phyloP scores from a whole-genome alignment of 2,888 invertebrate species.

The Pseudeuparius sepicola region DNA sequence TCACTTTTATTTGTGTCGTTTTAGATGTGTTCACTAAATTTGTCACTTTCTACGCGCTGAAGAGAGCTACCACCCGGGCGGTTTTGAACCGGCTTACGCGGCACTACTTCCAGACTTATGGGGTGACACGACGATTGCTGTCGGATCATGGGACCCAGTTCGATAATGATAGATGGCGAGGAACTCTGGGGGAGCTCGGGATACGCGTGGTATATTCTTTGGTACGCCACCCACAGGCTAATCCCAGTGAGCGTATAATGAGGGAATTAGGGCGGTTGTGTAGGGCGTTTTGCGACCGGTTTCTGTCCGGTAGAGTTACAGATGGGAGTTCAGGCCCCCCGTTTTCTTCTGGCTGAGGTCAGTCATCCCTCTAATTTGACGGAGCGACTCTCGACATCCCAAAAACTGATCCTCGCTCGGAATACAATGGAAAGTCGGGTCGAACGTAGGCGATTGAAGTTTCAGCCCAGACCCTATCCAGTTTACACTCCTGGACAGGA shows the following conservation, averaged over 20 bases:
- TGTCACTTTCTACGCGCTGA: constrained; percentile 20
- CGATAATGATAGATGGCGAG: constrained; percentile 18
- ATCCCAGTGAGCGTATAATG: constrained; percentile 16
- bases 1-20: constrained; percentile 22
- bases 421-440: constrained; percentile 4
- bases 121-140: too few species aligned
- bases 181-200: constrained; percentile 3
- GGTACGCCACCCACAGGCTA: constrained; percentile 17
- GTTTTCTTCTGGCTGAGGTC: too few species aligned
- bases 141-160: constrained; percentile 26
- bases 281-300: constrained; percentile 7
- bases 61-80: too few species aligned
- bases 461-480: not conserved
- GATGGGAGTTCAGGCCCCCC: constrained; percentile 4
- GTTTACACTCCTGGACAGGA: constrained; percentile 4
- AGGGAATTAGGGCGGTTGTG: constrained; percentile 7
- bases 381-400: too few species aligned
- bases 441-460: constrained; percentile 1
- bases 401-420: too few species aligned
- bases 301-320: constrained; percentile 12
- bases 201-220: constrained; percentile 10
- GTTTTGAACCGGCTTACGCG: too few species aligned
- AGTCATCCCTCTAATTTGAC: too few species aligned
- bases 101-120: too few species aligned
- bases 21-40: constrained; percentile 23